A percentile compares a stretch with the other conserved stretches of the same genome.
Conservation (phyloP, 1,140 invertebrate species). For the Hycleus cichorii region DNA sequence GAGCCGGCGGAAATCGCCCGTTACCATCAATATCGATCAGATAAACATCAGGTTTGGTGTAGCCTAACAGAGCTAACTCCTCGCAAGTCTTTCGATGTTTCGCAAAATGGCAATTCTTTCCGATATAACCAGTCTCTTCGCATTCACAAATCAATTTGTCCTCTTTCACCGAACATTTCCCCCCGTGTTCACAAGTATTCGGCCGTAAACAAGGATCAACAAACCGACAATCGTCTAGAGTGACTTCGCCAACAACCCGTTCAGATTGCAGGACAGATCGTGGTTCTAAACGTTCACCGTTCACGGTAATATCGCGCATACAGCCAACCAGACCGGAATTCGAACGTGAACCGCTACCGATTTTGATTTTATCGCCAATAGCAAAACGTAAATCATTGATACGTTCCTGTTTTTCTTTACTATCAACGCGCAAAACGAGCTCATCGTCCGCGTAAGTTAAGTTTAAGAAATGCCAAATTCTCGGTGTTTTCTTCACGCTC, state of each 20-base stretch:
- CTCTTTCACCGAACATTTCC: conserved; percentile 81
- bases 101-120: conserved; percentile 90
- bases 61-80: conserved; percentile 76
- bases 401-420: conserved; percentile 55
- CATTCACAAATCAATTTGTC: conserved; percentile 84
- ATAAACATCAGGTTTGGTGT: conserved; percentile 82
- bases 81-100: conserved; percentile 85
- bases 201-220: conserved; percentile 82
- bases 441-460: conserved; percentile 67
- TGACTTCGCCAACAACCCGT: conserved; percentile 75
- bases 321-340: conserved; percentile 77
- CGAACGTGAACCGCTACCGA: conserved; percentile 65
- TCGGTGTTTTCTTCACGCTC: conserved; percentile 70
- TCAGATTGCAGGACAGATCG: conserved; percentile 74
- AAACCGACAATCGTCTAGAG: conserved; percentile 84
- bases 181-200: conserved; percentile 86
- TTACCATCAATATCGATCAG: conserved; percentile 90
- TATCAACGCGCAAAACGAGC: conserved; percentile 66
- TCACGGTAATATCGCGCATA: conserved; percentile 80
- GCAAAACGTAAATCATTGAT: conserved; percentile 45
- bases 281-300: conserved; percentile 62
- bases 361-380: conserved; percentile 54
- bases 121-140: conserved; percentile 76
- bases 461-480: conserved; percentile 70
- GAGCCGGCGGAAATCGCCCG: conserved; percentile 79